Conservation (phyloP, 1,140 invertebrate species). For the Brachionus asplanchnoidis region DNA sequence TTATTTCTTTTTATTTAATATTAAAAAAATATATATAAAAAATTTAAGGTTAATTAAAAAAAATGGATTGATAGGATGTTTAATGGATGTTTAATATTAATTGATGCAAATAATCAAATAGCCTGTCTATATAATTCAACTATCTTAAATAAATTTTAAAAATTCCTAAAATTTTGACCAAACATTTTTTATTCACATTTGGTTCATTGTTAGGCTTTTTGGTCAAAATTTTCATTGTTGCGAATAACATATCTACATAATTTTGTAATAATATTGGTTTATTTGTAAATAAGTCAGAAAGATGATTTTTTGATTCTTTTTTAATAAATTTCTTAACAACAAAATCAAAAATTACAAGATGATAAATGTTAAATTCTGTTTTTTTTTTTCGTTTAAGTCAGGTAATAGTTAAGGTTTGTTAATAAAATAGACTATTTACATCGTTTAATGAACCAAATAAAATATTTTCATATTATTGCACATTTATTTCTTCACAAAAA, state of each 20-base stretch:
- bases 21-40: neutral
- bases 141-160: neutral
- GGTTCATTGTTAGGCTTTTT: neutral
- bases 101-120: neutral
- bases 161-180: neutral
- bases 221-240: neutral
- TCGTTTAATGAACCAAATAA: neutral
- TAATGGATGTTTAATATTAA: neutral
- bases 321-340: constrained; percentile 29
- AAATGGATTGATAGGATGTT: neutral
- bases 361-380: neutral
- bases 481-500: constrained; percentile 29
- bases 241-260: constrained; percentile 27
- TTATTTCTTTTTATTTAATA: neutral
- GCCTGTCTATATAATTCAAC: neutral
- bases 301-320: neutral
- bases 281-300: neutral
- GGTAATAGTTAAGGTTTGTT: constrained; percentile 11
- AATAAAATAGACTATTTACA: constrained; percentile 32
- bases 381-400: constrained; percentile 15
- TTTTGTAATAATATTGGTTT: constrained; percentile 14
- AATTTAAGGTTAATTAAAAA: neutral
- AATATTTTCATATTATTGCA: constrained; percentile 31
- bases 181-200: neutral
- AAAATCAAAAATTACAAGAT: constrained; percentile 7